Base-by-base conservation (phyloP, 2,113 vertebrate genomes). In the Alligator mississippiensis region DNA sequence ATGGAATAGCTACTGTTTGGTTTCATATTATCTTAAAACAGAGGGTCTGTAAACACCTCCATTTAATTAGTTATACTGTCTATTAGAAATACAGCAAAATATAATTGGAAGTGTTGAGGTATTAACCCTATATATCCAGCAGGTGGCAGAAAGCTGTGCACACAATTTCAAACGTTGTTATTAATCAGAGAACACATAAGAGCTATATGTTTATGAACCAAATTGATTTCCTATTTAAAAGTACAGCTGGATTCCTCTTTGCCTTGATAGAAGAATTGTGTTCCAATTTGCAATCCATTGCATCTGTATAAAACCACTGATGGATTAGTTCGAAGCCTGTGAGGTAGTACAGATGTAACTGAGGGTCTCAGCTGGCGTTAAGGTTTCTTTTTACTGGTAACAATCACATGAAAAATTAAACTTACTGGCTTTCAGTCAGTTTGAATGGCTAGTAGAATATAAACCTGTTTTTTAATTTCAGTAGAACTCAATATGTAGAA, bases 71-170 rank as follows among this genome's bases (percentile, higher is more conserved):
- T 70, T 27, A 3, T 57, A 57, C 1, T 2, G 4, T 9, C 54
- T 57, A 55, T 61, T 2, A 15, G 38, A 64, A 22, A 1, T 2
- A 25, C 5, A 77, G 17, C 9, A 63, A 28, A 5, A 47, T 22
- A 47, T 68, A 60, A 81, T n/a, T 0, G 17, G 24, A 47, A 18
- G 5, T 4, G 5, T 15, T 3, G 78, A 6, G 57, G 92, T 27
- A 95, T 76, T 94, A 79, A 78, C 55, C 62, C 3, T 74, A 16
- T 3, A 47, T 55, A 30, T 47, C 96, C 96, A 95, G 75, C 76
- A 96, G 96, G 75, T 94, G 96, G 96, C 97, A 96, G 91, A 80
- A 92, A 76, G 6, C 64, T 70, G 79, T 58, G 25, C 22, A 9
- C 77, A 64, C 27, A 60, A 61, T 10, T 0, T 0, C 22, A 4